Evolutionary conservation across 2,797 vertebrate species (phyloP).

Genomic region (Odontamblyopus rebecca): DNA sequence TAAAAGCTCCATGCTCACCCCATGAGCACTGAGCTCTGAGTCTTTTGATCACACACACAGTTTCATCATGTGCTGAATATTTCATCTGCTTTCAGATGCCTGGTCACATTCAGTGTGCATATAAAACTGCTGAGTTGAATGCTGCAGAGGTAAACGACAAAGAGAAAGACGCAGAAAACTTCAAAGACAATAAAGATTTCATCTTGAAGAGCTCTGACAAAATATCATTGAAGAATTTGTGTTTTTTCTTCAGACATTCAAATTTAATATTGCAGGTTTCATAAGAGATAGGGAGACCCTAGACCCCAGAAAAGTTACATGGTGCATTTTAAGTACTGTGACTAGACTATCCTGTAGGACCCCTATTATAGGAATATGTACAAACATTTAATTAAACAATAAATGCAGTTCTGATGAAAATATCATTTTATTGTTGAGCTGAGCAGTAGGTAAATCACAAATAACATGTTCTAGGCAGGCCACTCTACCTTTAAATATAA

Average conservation of each 20-base stretch:
- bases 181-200: slow-evolving; percentile 9
- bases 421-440: slow-evolving; percentile 27
- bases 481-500: slow-evolving; percentile 11
- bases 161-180: background rate
- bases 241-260: background rate
- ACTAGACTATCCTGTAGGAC: no score
- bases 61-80: slow-evolving; percentile 56
- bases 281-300: background rate
- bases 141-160: slow-evolving; percentile 14
- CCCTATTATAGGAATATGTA: no score
- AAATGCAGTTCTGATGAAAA: slow-evolving; percentile 52
- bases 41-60: slow-evolving; percentile 47
- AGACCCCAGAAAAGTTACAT: no score
- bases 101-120: slow-evolving; percentile 14
- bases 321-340: no score
- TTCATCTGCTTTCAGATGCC: slow-evolving; percentile 41
- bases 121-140: slow-evolving; percentile 13
- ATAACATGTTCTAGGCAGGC: slow-evolving; percentile 33
- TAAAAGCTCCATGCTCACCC: slow-evolving; percentile 26
- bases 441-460: slow-evolving; percentile 41
- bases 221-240: background rate
- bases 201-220: background rate
- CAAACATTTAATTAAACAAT: slow-evolving; percentile 20
- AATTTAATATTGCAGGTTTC: background rate
- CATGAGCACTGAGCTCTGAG: slow-evolving; percentile 18